Conservation (phyloP, 2,797 vertebrate species). For the Uromys caudimaculatus region DNA sequence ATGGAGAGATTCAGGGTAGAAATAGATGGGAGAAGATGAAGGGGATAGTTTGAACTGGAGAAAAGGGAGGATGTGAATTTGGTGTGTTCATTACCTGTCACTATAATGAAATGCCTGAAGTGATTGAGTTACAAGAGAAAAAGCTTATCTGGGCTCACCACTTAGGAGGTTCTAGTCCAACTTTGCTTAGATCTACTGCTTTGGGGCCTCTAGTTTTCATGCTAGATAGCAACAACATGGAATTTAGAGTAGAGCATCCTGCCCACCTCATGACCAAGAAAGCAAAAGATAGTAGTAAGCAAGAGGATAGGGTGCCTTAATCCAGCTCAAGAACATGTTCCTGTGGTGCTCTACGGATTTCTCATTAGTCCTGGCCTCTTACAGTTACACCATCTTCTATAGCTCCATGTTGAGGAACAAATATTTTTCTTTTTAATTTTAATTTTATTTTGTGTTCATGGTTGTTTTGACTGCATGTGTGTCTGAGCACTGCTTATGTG, state of each 20-base stretch:
- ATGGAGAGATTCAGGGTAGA: not conserved
- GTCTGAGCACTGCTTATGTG: not conserved
- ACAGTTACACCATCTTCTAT: not conserved
- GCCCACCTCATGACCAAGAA: not conserved
- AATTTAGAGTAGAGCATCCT: not conserved
- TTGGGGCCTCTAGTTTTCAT: not conserved
- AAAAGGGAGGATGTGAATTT: not conserved
- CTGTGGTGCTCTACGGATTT: not conserved
- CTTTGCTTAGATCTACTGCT: not conserved
- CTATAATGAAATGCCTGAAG: not conserved
- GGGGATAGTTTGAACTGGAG: not conserved
- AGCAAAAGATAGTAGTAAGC: not conserved
- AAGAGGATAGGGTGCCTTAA: not conserved
- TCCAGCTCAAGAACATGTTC: not conserved
- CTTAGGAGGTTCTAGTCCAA: not conserved
- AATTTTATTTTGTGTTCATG: not conserved
- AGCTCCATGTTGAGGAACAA: not conserved
- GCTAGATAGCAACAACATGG: not conserved
- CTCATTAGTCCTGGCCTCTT: not conserved
- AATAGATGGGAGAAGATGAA: not conserved
- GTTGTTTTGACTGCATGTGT: not conserved
- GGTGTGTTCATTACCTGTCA: not conserved
- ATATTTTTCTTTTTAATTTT: not conserved
- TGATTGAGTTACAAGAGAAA: not conserved
- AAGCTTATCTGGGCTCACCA: not conserved